Evolutionary conservation across 2,113 vertebrate genomes (phyloP), one percentile per base, ranked within the genome.

Genomic region (Oxyruncus cristatus): DNA sequence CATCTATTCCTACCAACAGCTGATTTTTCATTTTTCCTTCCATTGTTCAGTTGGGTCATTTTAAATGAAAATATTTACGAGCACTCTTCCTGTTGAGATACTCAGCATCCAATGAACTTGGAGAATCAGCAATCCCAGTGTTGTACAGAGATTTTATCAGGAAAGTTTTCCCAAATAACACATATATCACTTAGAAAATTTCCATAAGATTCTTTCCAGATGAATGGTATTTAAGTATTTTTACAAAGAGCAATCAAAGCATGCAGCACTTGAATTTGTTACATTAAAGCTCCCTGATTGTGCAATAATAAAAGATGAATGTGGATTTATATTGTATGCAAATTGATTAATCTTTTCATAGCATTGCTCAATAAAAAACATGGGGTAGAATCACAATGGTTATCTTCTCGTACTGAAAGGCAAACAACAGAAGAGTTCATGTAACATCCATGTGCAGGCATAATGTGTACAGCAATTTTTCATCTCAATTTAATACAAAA

Each of bases 301-400:
- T 82, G 93, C 83, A 85, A 76, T 93, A 96, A 84, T 79, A 93
- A 91, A 96, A 95, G 83, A 95, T 65, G 88, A 94, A 93, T 91
- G 80, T 85, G 66, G 92, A 79, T 94, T 95, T 96, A 65, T 94
- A 95, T 96, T 95, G 91, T 89, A 93, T 91, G 80, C 83, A 96
- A 93, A 96, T 94, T 91, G 88, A 94, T 95, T 93, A 94, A 94
- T 92, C 49, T 84, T 92, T 93, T 93, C 73, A 33, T 78, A 70
- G 53, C 66, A 76, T 50, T 82, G 58, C 62, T 92, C 76, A 58
- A 42, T 90, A 88, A 81, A 86, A 88, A 95, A 32, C 30, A 19
- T 7, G 3, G 49, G 27, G 41, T 70, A 75, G 76, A 75, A 78
- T 76, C 42, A 30, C 28, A 28, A 3, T 32, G n/a, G 74, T 88